Base-by-base conservation (phyloP, 2,888 invertebrate genomes). In the Phyllotreta cruciferae region DNA sequence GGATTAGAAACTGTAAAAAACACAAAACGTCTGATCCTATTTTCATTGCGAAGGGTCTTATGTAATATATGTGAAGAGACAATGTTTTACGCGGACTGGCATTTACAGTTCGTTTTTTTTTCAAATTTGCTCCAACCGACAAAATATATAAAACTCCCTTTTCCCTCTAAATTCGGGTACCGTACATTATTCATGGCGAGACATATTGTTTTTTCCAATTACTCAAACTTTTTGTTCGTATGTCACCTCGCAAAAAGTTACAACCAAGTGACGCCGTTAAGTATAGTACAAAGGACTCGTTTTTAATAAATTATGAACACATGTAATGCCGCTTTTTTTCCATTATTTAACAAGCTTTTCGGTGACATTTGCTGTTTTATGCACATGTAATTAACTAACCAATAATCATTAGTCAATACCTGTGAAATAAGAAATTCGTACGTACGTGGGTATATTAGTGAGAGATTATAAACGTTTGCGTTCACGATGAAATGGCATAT, bases 181-280 rank as follows among this genome's bases (percentile, higher is more conserved):
- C 37, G 6, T 57, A 39, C 56, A 57, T 57, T 57, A 57, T 57
- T 57, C 56, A 57, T 37, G 56, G 49, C 56, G 56, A 38, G 49
- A 57, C 56, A 57, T 57, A 57, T 57, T 57, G 56, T 57, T 52
- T 57, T 56, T 57, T 57, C 56, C 47, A 57, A 57, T 57, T 57
- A 57, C 56, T 57, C 56, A 57, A 57, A 57, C 14, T 57, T 57
- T 57, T 57, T 57, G 56, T 47, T 11, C 49, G 37, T 37, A 57
- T 57, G 56, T 49, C 56, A 57, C 56, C 56, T 57, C 47, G 39
- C 56, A 57, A 49, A 57, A 57, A 49, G 56, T 57, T 49, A 47
- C 56, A 56, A 24, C 47, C 35, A 56, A 45, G 47, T 36, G 35
- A 47, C 9, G 47, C 49, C 49, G 56, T 57, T 57, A 57, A 57